Evolutionary conservation across 2,888 invertebrate species (phyloP).

Genomic region (Polydrusus cervinus): DNA sequence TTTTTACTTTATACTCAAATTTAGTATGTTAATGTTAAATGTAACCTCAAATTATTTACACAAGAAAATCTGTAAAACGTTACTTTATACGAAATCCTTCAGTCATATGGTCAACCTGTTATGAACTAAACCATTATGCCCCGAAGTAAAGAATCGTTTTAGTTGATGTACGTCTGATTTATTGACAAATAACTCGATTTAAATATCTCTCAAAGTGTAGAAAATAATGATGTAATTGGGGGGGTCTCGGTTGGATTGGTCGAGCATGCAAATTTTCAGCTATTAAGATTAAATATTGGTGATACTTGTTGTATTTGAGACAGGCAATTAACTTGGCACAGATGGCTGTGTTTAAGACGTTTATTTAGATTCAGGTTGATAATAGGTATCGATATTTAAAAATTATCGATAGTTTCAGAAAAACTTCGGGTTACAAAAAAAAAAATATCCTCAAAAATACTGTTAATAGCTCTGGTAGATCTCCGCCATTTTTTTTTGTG

Average conservation of each 20-base stretch:
- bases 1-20: no score
- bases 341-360: not conserved
- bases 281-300: conserved; percentile 12
- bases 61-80: no score
- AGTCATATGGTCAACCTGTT: conserved; percentile 12
- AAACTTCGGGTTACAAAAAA: no score
- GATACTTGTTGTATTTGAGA: conserved; percentile 2
- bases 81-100: not conserved
- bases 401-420: no score
- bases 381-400: not conserved
- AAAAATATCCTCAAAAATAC: no score
- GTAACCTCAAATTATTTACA: no score
- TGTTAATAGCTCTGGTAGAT: no score
- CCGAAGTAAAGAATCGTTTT: not conserved
- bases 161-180: conserved; percentile 2
- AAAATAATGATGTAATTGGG: conserved; percentile 16
- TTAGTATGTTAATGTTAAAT: not conserved
- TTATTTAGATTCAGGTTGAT: not conserved
- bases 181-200: conserved; percentile 21
- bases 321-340: conserved; percentile 4
- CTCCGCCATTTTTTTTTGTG: no score
- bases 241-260: not conserved
- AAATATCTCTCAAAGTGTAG: conserved; percentile 22
- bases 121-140: not conserved
- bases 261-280: conserved; percentile 11